A percentile compares a stretch with the other conserved stretches of the same genome.
Conservation (phyloP, 2,797 vertebrate species). For the Semaprochilodus insignis region DNA sequence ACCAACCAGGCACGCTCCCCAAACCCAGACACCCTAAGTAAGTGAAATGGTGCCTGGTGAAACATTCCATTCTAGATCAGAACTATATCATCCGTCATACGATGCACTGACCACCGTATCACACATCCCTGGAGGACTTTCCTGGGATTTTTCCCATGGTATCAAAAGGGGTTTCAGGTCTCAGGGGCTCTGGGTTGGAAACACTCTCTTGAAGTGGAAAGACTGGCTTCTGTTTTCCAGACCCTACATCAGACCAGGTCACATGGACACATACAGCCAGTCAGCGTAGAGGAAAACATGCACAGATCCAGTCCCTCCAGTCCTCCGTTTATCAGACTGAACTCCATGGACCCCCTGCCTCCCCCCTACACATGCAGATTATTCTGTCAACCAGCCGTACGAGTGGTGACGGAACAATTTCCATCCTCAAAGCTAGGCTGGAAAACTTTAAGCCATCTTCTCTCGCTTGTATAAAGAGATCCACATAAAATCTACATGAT, state of each 20-base stretch:
- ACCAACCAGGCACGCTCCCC: no score
- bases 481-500: constrained; percentile 44
- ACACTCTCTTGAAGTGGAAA: no score
- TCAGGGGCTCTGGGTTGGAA: no score
- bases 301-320: not conserved
- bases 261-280: not conserved
- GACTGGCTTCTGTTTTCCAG: not conserved
- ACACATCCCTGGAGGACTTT: no score
- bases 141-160: no score
- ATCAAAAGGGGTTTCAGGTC: no score
- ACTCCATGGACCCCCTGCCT: not conserved
- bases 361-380: constrained; percentile 16
- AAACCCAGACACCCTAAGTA: no score
- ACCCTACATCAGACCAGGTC: not conserved
- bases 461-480: constrained; percentile 32
- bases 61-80: no score
- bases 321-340: not conserved
- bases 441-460: constrained; percentile 42
- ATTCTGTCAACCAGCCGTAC: constrained; percentile 8
- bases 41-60: no score
- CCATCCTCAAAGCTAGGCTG: constrained; percentile 27
- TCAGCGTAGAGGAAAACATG: no score
- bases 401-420: constrained; percentile 3
- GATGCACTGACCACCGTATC: no score
- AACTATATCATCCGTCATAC: no score